phyloP scores from a whole-genome alignment of 2,113 vertebrate species.

The Heloderma charlesbogerti region DNA sequence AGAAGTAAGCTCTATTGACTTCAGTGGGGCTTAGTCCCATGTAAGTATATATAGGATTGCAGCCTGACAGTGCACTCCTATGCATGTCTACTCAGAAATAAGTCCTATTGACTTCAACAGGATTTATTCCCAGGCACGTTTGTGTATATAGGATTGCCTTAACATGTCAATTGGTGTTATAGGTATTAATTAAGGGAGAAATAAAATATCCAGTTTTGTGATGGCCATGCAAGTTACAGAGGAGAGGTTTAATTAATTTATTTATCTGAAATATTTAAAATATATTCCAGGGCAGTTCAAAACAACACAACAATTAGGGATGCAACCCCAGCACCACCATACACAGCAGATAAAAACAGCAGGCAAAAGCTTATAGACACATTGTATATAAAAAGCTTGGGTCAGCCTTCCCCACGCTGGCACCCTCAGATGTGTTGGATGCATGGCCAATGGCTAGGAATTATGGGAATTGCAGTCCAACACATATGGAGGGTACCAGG shows the following conservation, averaged over 20 bases:
- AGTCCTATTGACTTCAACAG: background rate
- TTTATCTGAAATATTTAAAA: background rate
- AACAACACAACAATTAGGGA: background rate
- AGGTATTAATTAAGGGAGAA: background rate
- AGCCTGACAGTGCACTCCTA: background rate
- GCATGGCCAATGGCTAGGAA: too few species aligned
- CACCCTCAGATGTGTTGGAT: too few species aligned
- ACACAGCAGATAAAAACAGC: background rate
- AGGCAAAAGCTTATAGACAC: background rate
- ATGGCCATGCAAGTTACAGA: background rate
- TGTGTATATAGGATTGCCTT: background rate
- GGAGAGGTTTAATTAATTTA: background rate
- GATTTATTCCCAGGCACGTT: background rate
- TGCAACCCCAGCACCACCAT: too few species aligned
- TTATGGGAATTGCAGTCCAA: too few species aligned
- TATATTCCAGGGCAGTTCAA: background rate
- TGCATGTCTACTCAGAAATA: background rate
- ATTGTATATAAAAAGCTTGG: background rate
- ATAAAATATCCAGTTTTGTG: background rate
- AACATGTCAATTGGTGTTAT: background rate
- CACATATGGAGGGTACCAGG: too few species aligned
- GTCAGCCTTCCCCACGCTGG: too few species aligned
- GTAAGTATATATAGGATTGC: background rate
- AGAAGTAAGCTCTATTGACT: background rate
- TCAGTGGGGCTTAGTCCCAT: background rate